These are phyloP conservation scores for Pteropus rufus DNA, from an alignment of 2,797 vertebrate species.

Conservation along the genomic window DNA sequence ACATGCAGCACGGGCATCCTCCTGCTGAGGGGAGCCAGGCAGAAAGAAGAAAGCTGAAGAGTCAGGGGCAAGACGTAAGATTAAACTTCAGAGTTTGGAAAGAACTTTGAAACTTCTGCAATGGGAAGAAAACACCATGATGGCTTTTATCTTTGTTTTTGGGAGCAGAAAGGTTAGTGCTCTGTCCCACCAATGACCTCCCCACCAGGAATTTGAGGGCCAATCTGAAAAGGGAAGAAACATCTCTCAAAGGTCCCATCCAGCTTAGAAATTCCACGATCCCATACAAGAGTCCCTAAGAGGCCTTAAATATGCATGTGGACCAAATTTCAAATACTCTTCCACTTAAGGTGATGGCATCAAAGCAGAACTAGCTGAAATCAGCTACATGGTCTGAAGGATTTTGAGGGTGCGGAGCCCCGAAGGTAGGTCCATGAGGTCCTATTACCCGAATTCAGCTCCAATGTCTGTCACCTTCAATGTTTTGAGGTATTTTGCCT, in stretches of 20 bases:
- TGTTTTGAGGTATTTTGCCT: too few species aligned
- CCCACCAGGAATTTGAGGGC: not conserved
- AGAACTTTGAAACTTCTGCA: not conserved
- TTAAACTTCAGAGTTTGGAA: not conserved
- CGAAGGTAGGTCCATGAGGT: not conserved
- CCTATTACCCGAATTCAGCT: not conserved
- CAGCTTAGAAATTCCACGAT: not conserved
- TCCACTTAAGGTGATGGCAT: not conserved
- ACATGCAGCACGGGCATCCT: fast-evolving
- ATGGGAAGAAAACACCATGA: not conserved
- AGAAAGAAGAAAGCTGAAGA: not conserved
- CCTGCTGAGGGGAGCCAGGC: not conserved
- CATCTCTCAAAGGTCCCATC: not conserved
- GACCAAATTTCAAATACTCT: not conserved
- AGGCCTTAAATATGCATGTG: not conserved
- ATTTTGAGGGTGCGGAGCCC: not conserved
- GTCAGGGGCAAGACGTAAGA: not conserved
- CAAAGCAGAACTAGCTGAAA: not conserved
- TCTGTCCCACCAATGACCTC: not conserved
- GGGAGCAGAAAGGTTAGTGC: not conserved
- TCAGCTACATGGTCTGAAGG: not conserved
- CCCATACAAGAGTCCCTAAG: not conserved
- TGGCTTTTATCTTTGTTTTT: not conserved
- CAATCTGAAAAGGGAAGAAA: not conserved
- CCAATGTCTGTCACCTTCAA: not conserved